These are phyloP conservation scores for Arremon brunneinucha DNA, from an alignment of 2,797 vertebrate species.

Conservation along the genomic window DNA sequence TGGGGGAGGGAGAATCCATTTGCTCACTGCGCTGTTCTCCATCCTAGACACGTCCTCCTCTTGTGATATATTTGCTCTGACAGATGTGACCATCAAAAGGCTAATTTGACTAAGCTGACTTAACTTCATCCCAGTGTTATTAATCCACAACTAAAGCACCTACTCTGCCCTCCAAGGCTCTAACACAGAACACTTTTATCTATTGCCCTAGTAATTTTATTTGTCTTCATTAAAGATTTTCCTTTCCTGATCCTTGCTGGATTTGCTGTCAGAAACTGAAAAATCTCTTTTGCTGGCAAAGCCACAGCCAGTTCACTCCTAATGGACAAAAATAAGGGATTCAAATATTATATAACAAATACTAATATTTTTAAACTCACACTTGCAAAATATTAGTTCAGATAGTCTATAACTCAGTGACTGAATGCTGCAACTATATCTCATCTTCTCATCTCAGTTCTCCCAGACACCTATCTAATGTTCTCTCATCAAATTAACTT, in stretches of 20 bases:
- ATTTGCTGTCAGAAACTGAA: background rate
- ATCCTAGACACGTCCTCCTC: background rate
- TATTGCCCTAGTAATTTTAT: background rate
- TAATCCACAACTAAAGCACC: background rate
- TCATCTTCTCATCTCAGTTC: background rate
- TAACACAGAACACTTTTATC: background rate
- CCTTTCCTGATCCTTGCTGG: background rate
- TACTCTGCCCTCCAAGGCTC: background rate
- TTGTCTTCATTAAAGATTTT: background rate
- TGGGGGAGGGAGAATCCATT: background rate
- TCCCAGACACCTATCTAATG: background rate
- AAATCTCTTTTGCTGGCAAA: background rate
- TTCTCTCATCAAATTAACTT: background rate
- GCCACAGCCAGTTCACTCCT: background rate
- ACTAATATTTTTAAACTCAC: fast-evolving
- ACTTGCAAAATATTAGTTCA: background rate
- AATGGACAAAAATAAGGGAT: background rate
- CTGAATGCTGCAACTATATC: background rate
- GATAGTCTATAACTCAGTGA: background rate
- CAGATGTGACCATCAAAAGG: background rate
- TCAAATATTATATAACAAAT: background rate
- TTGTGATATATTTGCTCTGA: background rate
- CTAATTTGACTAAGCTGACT: background rate
- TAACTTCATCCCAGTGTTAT: background rate
- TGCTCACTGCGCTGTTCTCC: background rate